phyloP scores from a whole-genome alignment of 2,113 vertebrate species.

The Thamnaconus septentrionalis region DNA sequence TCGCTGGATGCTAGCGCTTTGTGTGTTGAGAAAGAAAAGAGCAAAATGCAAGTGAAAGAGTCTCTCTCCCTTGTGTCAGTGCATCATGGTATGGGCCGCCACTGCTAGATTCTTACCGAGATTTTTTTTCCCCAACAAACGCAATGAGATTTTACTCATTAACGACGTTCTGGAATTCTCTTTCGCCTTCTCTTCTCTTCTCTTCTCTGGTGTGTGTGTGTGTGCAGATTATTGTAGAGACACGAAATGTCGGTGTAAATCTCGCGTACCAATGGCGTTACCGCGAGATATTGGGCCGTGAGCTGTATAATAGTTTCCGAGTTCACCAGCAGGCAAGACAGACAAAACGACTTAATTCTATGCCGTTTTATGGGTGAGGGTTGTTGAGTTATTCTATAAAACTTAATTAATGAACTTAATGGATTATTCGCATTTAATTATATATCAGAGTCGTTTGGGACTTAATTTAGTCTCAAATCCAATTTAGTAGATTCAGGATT shows the following conservation, averaged over 20 bases:
- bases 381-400: no score
- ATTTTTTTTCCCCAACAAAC: constrained; percentile 50
- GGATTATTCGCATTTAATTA: no score
- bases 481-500: no score
- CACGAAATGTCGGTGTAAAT: constrained; percentile 58
- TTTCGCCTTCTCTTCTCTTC: constrained; percentile 12
- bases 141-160: constrained; percentile 51
- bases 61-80: constrained; percentile 12
- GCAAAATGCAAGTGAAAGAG: constrained; percentile 14
- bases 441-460: no score
- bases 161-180: constrained; percentile 11
- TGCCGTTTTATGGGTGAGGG: no score
- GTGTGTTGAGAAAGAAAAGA: constrained; percentile 24
- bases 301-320: no score
- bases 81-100: constrained; percentile 18
- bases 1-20: constrained; percentile 13
- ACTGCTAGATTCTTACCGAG: constrained; percentile 63
- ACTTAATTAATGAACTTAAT: no score
- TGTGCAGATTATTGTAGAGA: constrained; percentile 1
- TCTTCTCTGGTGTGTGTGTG: constrained; percentile 5
- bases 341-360: no score
- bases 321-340: no score
- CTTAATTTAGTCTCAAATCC: no score
- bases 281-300: no score
- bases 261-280: constrained; percentile 28